Percentiles rank a stretch among this genome's conserved stretches.
phyloP scores from a whole-genome alignment of 1,140 invertebrate genomes.

The Drosophila funebris region DNA sequence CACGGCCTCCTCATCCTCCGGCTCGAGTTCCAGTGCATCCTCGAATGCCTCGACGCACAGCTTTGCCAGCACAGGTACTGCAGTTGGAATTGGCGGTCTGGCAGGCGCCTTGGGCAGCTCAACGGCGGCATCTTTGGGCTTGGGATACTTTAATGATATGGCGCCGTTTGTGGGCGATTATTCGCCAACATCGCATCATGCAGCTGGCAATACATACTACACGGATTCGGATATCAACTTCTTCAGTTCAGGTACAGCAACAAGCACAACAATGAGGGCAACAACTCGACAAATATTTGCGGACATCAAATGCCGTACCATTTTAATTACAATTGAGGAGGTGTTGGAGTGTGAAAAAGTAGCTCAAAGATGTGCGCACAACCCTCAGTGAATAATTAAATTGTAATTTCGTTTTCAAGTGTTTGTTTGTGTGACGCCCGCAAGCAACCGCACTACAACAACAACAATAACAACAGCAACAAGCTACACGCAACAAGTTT shows the following conservation, averaged over 20 bases:
- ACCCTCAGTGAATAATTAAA: conserved; percentile 70
- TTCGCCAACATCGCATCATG: conserved; percentile 28
- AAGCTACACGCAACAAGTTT: conserved; percentile 66
- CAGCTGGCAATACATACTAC: conserved; percentile 65
- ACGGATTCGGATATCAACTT: conserved; percentile 82
- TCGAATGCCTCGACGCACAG: conserved; percentile 63
- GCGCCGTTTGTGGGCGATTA: conserved; percentile 68
- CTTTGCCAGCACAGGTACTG: conserved; percentile 23
- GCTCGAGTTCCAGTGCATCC: conserved; percentile 60
- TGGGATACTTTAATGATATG: conserved; percentile 80
- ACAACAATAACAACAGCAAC: conserved; percentile 10
- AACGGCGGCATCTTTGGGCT: conserved; percentile 71
- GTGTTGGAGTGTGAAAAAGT: conserved; percentile 65
- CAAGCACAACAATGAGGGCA: not conserved
- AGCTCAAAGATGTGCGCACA: conserved; percentile 55
- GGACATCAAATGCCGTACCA: conserved; percentile 64
- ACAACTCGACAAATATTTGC: conserved; percentile 73
- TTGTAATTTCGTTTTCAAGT: conserved; percentile 77
- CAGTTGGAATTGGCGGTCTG: conserved; percentile 22
- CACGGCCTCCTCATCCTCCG: conserved; percentile 68
- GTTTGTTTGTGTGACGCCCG: conserved; percentile 48
- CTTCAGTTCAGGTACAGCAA: conserved; percentile 76
- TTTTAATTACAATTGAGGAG: conserved; percentile 66
- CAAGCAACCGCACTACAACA: conserved; percentile 31
- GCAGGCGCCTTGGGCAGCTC: conserved; percentile 66